A percentile compares a stretch with the other conserved stretches of the same genome.
phyloP scores from a whole-genome alignment of 37 sponge, comb jelly and placozoan species.

The Agelas oroides region DNA sequence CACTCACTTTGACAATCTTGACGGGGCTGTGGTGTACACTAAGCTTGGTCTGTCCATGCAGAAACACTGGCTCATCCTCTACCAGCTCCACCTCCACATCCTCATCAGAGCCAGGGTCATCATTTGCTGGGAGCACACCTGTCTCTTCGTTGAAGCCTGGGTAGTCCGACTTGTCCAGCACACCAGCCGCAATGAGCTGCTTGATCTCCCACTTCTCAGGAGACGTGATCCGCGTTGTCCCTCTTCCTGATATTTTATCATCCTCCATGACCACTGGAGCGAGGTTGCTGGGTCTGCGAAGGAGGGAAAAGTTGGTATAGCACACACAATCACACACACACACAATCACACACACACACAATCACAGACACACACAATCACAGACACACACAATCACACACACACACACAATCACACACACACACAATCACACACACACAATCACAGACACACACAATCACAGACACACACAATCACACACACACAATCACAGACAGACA shows the following conservation, averaged over 20 bases:
- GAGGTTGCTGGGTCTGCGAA: slow-evolving; percentile 33
- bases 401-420: too few species aligned
- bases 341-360: background rate
- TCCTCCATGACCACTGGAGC: slow-evolving; percentile 13
- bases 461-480: background rate
- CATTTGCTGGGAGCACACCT: slow-evolving; percentile 71
- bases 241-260: slow-evolving; percentile 6
- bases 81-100: slow-evolving; percentile 90
- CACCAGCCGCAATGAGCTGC: slow-evolving; percentile 96
- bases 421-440: background rate
- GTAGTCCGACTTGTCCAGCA: slow-evolving; percentile 90
- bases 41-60: slow-evolving; percentile 90
- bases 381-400: too few species aligned
- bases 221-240: slow-evolving; percentile 83
- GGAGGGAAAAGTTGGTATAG: too few species aligned
- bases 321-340: too few species aligned
- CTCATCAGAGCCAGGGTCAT: slow-evolving; percentile 87
- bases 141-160: slow-evolving; percentile 95
- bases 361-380: background rate
- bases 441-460: background rate
- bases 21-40: slow-evolving; percentile 87
- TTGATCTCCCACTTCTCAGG: slow-evolving; percentile 99
- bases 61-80: slow-evolving; percentile 93
- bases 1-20: slow-evolving; percentile 89
- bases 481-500: background rate